phyloP scores from a whole-genome alignment of 1,140 invertebrate species.

The Polyergus mexicanus region DNA sequence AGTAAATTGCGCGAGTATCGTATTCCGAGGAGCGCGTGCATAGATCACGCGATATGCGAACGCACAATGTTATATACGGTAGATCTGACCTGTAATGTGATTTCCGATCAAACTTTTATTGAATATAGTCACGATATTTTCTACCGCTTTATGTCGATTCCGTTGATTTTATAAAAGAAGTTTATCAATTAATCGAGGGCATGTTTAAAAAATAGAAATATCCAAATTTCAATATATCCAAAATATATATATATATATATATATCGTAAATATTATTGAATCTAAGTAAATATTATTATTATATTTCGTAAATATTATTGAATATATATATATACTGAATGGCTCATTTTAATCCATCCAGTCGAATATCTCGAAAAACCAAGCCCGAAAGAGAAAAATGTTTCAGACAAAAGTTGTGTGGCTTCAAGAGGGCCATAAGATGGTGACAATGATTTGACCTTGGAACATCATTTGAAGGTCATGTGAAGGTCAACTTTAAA shows the following conservation, averaged over 20 bases:
- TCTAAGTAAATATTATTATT: neutral
- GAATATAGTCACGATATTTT: neutral
- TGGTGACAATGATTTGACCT: too few relatives aligned
- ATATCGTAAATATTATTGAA: too few relatives aligned
- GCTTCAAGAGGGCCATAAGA: too few relatives aligned
- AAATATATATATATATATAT: neutral
- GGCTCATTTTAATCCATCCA: too few relatives aligned
- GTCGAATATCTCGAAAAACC: too few relatives aligned
- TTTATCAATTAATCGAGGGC: neutral
- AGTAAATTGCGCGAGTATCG: conserved; percentile 17
- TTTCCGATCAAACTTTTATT: too few relatives aligned
- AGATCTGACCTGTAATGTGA: neutral
- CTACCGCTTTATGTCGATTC: neutral
- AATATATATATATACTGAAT: neutral
- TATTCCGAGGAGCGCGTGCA: neutral
- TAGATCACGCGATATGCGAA: neutral
- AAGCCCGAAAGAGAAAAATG: too few relatives aligned
- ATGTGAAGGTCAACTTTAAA: too few relatives aligned
- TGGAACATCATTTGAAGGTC: too few relatives aligned
- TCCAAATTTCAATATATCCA: neutral
- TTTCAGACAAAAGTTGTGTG: too few relatives aligned
- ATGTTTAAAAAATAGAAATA: neutral
- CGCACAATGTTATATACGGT: neutral
- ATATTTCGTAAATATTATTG: too few relatives aligned
- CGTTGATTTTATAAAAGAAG: neutral